Conservation (phyloP, 2,888 invertebrate genomes). For the Argyresthia albistria region DNA sequence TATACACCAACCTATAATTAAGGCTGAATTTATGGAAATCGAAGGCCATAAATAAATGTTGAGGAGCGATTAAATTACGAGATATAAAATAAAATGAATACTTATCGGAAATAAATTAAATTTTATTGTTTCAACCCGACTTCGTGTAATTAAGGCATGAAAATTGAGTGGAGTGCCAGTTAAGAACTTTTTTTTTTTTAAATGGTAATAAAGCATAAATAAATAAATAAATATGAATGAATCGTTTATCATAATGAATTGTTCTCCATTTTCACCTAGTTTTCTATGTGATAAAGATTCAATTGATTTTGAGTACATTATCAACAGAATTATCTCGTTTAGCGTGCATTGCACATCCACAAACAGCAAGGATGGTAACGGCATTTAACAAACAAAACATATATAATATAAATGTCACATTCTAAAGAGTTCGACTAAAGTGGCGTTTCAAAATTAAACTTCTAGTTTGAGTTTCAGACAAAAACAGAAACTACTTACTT, state of each 20-base stretch:
- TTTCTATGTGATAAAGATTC: too few species aligned
- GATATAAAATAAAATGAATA: slow-evolving; percentile 21
- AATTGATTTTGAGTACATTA: too few species aligned
- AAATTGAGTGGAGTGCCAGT: slow-evolving; percentile 11
- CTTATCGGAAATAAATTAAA: slow-evolving; percentile 25
- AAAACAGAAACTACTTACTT: too few species aligned
- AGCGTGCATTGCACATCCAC: too few species aligned
- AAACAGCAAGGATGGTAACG: neutral
- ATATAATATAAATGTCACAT: too few species aligned
- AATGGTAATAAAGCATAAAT: neutral
- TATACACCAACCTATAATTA: slow-evolving; percentile 36
- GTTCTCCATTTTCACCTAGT: too few species aligned
- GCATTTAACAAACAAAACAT: neutral
- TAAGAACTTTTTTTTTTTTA: too few species aligned
- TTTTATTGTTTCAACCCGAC: slow-evolving; percentile 36
- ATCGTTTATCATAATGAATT: too few species aligned
- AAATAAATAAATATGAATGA: neutral
- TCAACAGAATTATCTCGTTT: too few species aligned
- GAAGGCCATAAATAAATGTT: slow-evolving; percentile 38
- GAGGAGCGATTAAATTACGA: slow-evolving; percentile 27
- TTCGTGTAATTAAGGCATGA: slow-evolving; percentile 39
- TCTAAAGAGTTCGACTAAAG: too few species aligned
- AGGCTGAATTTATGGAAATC: slow-evolving; percentile 38
- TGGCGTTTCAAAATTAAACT: too few species aligned
- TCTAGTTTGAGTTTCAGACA: too few species aligned